Evolutionary conservation across 2,888 invertebrate species (phyloP), one percentile per base, ranked within the genome.

Genomic region (Tricholauxania praeusta): DNA sequence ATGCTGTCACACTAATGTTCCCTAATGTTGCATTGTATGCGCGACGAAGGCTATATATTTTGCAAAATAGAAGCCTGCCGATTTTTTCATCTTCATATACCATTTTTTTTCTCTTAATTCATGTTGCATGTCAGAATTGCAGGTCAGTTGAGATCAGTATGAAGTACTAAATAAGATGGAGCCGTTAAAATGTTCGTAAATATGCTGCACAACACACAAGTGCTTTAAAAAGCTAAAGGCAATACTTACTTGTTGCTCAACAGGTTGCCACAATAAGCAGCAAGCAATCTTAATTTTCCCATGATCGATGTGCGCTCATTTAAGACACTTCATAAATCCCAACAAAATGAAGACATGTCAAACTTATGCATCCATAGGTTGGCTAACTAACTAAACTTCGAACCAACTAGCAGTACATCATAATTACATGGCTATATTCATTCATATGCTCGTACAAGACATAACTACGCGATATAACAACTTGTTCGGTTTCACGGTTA

Each of bases 341-440:
- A 39, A 39, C 39, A 10, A 39, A 39, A 39, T 39, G 39, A 39
- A 39, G 39, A 39, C 39, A 39, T 39, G 39, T 39, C 39, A 39
- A 39, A 39, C 39, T 39, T 7, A 7, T 39, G 10, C 39, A 10
- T 39, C 7, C 39, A 10, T 10, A 10, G 7, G 39, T 39, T 39
- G 10, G 10, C 39, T 8, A 39, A 39, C 10, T 39, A 39, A 39
- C 39, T 5, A 15, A 53, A 19, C 53, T 8, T 53, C 53, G 60
- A 52, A 32, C 12, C 53, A 55, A 52, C 66, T 53, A 52, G 66
- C 66, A 32, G 53, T 66, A 53, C 66, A 66, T 66, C 66, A 66
- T 66, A 66, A 66, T 66, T 66, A 66, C 17, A 52, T 52, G 52
- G 66, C 52, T 55, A 66, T 39, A 66, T 39, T 39, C 51, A 65